Percentiles rank a stretch among this genome's conserved stretches.
phyloP scores from a whole-genome alignment of 2,797 vertebrate species.

The Trachops cirrhosus region DNA sequence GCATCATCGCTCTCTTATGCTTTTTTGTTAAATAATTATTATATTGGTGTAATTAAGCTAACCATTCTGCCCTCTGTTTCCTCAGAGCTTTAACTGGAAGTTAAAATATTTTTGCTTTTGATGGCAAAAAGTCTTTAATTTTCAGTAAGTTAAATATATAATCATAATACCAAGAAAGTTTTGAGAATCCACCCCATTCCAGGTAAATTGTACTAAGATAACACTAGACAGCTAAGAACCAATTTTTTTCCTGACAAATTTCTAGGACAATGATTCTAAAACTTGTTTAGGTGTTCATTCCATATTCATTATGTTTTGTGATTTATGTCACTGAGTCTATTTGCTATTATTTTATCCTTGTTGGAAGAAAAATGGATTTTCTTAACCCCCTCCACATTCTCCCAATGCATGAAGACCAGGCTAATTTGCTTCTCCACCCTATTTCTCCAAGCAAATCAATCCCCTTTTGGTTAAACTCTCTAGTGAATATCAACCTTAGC shows the following conservation, averaged over 20 bases:
- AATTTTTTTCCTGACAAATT: neutral
- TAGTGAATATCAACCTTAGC: neutral
- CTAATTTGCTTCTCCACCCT: conserved; percentile 41
- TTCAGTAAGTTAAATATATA: neutral
- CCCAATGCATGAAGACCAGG: neutral
- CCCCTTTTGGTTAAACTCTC: conserved; percentile 55
- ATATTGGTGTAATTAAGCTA: neutral
- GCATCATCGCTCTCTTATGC: neutral
- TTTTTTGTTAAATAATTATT: neutral
- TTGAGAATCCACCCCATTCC: neutral
- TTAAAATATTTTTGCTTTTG: neutral
- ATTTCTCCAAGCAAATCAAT: conserved; percentile 54
- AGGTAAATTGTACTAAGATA: neutral
- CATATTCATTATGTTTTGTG: neutral
- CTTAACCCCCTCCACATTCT: neutral
- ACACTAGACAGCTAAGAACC: neutral
- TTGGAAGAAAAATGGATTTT: neutral
- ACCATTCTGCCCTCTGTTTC: neutral
- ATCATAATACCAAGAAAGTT: neutral
- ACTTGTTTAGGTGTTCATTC: neutral
- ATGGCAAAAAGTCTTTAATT: neutral
- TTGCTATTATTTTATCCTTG: conserved; percentile 20
- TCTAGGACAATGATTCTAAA: conserved; percentile 2
- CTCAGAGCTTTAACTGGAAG: neutral
- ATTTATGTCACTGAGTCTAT: neutral